These are phyloP conservation scores for Macrophya alboannulata DNA, from an alignment of 2,888 invertebrate species.

Conservation along the genomic window DNA sequence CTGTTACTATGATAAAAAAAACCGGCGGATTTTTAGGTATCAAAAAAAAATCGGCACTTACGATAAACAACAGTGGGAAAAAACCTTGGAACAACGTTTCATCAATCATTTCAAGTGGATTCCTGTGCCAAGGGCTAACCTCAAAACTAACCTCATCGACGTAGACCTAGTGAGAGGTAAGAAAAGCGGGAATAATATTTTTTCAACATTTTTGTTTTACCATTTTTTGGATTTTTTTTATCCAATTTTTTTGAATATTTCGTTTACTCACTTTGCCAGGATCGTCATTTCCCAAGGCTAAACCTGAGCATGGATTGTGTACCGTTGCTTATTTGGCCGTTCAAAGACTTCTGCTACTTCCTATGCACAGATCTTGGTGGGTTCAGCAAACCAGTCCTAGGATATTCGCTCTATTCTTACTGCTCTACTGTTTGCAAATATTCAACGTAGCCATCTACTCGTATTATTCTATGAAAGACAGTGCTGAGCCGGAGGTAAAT, in stretches of 20 bases:
- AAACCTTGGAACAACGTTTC: slow-evolving; percentile 95
- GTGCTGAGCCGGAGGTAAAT: slow-evolving; percentile 82
- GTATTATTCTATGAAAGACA: slow-evolving; percentile 70
- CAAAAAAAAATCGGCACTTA: slow-evolving; percentile 98
- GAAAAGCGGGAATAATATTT: slow-evolving; percentile 36
- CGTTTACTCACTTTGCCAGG: slow-evolving; percentile 82
- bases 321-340: slow-evolving; percentile 93
- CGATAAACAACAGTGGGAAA: slow-evolving; percentile 99
- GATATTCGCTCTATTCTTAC: slow-evolving; percentile 88
- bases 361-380: slow-evolving; percentile 95
- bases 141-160: slow-evolving; percentile 96
- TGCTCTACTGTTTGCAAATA: slow-evolving; percentile 90
- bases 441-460: slow-evolving; percentile 84
- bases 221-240: not conserved
- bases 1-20: not conserved
- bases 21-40: slow-evolving; percentile 85
- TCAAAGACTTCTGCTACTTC: slow-evolving; percentile 91
- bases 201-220: slow-evolving; percentile 7
- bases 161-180: slow-evolving; percentile 97
- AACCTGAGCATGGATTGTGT: slow-evolving; percentile 95
- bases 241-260: slow-evolving; percentile 60
- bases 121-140: slow-evolving; percentile 89
- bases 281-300: slow-evolving; percentile 97
- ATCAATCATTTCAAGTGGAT: slow-evolving; percentile 92
- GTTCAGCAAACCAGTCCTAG: slow-evolving; percentile 91